phyloP scores from a whole-genome alignment of 2,113 vertebrate species.

The Ardeotis arabs region DNA sequence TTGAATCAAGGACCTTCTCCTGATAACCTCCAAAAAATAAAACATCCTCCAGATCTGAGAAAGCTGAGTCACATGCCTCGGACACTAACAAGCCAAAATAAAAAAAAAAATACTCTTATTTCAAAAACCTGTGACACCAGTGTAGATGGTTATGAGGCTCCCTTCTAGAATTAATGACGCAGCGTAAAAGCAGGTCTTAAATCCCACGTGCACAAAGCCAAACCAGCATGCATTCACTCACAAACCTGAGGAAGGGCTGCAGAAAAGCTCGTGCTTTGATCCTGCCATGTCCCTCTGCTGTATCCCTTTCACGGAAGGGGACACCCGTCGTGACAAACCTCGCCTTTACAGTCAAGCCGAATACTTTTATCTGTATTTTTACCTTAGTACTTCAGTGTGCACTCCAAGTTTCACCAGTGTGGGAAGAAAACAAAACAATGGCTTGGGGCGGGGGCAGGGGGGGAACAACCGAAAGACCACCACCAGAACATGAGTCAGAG shows the following conservation, averaged over 20 bases:
- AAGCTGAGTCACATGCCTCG: background rate
- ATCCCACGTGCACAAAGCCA: background rate
- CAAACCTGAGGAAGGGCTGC: too few relatives aligned
- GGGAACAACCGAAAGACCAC: background rate
- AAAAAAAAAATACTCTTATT: rapidly evolving
- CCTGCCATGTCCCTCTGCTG: background rate
- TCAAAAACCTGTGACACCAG: background rate
- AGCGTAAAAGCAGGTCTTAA: background rate
- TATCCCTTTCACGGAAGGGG: background rate
- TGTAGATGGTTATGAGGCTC: background rate
- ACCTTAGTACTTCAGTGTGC: background rate
- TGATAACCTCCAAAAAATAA: background rate
- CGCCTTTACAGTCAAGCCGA: too few relatives aligned
- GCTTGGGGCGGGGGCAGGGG: too few relatives aligned
- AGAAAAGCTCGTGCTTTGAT: background rate
- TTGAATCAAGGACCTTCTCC: background rate
- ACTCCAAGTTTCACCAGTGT: background rate
- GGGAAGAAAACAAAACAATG: background rate
- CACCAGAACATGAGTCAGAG: background rate
- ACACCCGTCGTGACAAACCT: background rate
- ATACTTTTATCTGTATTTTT: too few relatives aligned
- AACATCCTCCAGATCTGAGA: background rate
- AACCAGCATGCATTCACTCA: too few relatives aligned
- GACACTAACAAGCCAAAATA: background rate
- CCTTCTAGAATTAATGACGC: background rate